A percentile compares a stretch with the other conserved stretches of the same genome.
Conservation (phyloP, 2,797 vertebrate genomes). For the Trematomus bernacchii region DNA sequence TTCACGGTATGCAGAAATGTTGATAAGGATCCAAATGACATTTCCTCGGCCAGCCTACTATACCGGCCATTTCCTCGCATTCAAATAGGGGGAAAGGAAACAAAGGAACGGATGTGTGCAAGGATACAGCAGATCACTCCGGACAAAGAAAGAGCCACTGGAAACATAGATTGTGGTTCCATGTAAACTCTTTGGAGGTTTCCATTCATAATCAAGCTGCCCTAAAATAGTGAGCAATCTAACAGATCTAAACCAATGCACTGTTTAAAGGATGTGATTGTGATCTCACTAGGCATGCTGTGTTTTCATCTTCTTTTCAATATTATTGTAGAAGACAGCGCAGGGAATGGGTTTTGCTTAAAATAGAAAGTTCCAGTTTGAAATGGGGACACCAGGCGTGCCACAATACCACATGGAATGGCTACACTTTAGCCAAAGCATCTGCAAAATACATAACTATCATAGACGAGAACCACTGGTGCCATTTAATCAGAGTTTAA, state of each 20-base stretch:
- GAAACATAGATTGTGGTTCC: slow-evolving; percentile 57
- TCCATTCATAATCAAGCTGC: slow-evolving; percentile 63
- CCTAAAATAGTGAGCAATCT: slow-evolving; percentile 29
- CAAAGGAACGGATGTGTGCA: slow-evolving; percentile 71
- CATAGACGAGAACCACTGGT: slow-evolving; percentile 1
- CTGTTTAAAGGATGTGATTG: slow-evolving; percentile 49
- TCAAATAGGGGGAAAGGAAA: slow-evolving; percentile 82
- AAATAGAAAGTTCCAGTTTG: slow-evolving; percentile 41
- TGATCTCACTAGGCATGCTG: slow-evolving; percentile 23
- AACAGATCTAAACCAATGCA: slow-evolving; percentile 23
- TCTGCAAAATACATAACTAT: not conserved
- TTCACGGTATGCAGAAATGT: slow-evolving; percentile 40
- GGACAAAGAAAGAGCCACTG: slow-evolving; percentile 71
- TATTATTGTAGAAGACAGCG: slow-evolving; percentile 26
- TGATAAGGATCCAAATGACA: slow-evolving; percentile 76
- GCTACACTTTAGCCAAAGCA: slow-evolving; percentile 10
- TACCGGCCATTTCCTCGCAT: slow-evolving; percentile 83
- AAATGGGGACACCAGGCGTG: slow-evolving; percentile 35
- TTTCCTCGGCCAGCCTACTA: slow-evolving; percentile 71
- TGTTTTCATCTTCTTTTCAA: slow-evolving; percentile 3
- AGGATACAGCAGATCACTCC: slow-evolving; percentile 70
- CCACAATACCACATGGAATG: slow-evolving; percentile 19
- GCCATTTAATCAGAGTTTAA: not conserved
- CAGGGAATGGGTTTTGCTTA: slow-evolving; percentile 25
- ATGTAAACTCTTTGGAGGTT: slow-evolving; percentile 53